Evolutionary conservation across 2,888 invertebrate genomes (phyloP), one percentile per base, ranked within the genome.

Genomic region (Philhelius pedissequus): DNA sequence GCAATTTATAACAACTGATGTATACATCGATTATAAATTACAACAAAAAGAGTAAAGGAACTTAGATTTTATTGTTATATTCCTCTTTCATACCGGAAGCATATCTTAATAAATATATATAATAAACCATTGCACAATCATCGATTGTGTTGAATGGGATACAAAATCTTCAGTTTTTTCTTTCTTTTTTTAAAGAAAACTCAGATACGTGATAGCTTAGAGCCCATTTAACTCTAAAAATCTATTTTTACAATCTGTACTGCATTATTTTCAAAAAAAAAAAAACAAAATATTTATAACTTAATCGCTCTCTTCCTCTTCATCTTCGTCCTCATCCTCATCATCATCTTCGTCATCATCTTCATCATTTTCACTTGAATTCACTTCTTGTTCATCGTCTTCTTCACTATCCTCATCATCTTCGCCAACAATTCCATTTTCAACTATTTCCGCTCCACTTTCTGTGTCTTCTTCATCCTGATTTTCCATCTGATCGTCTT

Each of bases 331-430:
- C 1, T 86, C 86, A 1, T 87, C 86, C 0, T 86, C 87, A 0
- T 87, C 86, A 0, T 87, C 88, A 2, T 87, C 87, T 1, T 81
- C 86, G 7, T 88, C 87, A 2, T 74, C 86, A 4, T 86, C 87
- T 0, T 64, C 75, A n/a, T 87, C 86, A 3, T 70, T 84, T 0
- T 86, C 77, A 15, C 11, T 30, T 6, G 48, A n/a, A 64, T 86
- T 76, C 7, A 69, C 70, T 15, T 79, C 80, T 7, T 69, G 69
- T 2, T 80, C 86, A 3, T 84, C 86, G 0, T 86, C 79, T 20
- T 43, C 62, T 9, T 43, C 62, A 43, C 40, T 66, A 11, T 86
- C 86, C 11, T 83, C 79, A 27, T 43, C 74, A 43, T 40, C 66
- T 20, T 82, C 73, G 3, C 68, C 77, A 0, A 45, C 78, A 20